Evolutionary conservation across 1,140 invertebrate species (phyloP).

Genomic region (Brachionus rotundiformis): DNA sequence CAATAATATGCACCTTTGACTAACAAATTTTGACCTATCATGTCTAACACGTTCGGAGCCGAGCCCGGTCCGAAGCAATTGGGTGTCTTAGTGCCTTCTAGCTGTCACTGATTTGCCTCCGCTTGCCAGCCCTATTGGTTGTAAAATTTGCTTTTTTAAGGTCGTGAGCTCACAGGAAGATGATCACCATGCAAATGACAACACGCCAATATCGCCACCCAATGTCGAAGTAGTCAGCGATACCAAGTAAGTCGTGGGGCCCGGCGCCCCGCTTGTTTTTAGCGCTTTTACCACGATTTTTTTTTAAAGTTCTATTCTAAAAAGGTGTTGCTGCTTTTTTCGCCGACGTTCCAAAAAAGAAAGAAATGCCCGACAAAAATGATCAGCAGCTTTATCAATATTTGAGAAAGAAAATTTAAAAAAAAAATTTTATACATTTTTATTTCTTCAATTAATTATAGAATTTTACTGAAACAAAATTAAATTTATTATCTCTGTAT

Average conservation of each 20-base stretch:
- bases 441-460: slow-evolving; percentile 8
- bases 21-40: slow-evolving; percentile 6
- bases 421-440: slow-evolving; percentile 31
- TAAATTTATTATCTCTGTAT: slow-evolving; percentile 41
- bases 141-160: not conserved
- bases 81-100: slow-evolving; percentile 5
- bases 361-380: slow-evolving; percentile 47
- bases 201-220: slow-evolving; percentile 43
- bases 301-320: slow-evolving; percentile 42
- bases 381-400: not conserved
- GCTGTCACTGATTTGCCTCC: slow-evolving; percentile 21
- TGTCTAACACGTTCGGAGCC: not conserved
- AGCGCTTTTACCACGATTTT: not conserved
- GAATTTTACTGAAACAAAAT: slow-evolving; percentile 39
- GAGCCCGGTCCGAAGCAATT: not conserved
- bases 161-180: slow-evolving; percentile 40
- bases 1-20: not conserved
- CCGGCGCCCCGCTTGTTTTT: not conserved
- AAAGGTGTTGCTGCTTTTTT: slow-evolving; percentile 49
- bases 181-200: slow-evolving; percentile 44
- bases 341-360: slow-evolving; percentile 49
- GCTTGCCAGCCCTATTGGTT: not conserved
- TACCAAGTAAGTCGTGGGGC: slow-evolving; percentile 21
- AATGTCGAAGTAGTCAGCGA: slow-evolving; percentile 52
- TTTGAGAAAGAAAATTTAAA: slow-evolving; percentile 3